These are phyloP conservation scores for Hemicentrotus pulcherrimus DNA, from an alignment of 35 echinoderm and acorn worm genomes.

Conservation along the genomic window DNA sequence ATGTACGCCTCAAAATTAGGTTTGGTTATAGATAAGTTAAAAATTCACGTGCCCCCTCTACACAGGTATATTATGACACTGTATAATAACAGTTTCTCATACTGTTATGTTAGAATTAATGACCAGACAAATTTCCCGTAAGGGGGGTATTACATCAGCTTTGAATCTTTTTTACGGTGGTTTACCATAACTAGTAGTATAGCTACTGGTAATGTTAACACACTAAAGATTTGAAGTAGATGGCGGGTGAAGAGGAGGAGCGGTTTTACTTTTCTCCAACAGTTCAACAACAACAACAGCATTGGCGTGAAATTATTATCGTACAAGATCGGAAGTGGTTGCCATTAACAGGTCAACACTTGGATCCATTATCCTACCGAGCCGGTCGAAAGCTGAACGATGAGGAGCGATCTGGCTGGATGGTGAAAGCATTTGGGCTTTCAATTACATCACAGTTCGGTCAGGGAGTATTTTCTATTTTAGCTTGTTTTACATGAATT, in stretches of 20 bases:
- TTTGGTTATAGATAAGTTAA: no score
- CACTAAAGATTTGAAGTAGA: neutral
- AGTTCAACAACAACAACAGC: neutral
- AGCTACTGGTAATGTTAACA: neutral
- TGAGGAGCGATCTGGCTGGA: neutral
- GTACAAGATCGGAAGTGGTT: neutral
- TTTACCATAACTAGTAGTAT: neutral
- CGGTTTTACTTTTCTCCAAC: neutral
- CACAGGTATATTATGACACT: no score
- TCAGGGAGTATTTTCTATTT: neutral
- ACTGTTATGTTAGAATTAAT: no score
- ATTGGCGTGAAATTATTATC: conserved; percentile 44
- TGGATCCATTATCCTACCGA: neutral
- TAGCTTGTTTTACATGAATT: no score
- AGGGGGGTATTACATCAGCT: no score
- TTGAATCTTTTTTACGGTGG: no score
- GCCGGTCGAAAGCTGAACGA: neutral
- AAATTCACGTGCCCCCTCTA: no score
- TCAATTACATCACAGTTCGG: neutral
- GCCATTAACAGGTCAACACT: conserved; percentile 23
- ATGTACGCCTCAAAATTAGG: no score
- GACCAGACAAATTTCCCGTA: no score
- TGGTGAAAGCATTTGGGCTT: neutral
- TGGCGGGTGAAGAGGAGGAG: neutral
- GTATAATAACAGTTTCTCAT: no score